These are phyloP conservation scores for Isaurus tuberculatus DNA, from an alignment of 92 coral and sea anemone genomes.

Conservation along the genomic window DNA sequence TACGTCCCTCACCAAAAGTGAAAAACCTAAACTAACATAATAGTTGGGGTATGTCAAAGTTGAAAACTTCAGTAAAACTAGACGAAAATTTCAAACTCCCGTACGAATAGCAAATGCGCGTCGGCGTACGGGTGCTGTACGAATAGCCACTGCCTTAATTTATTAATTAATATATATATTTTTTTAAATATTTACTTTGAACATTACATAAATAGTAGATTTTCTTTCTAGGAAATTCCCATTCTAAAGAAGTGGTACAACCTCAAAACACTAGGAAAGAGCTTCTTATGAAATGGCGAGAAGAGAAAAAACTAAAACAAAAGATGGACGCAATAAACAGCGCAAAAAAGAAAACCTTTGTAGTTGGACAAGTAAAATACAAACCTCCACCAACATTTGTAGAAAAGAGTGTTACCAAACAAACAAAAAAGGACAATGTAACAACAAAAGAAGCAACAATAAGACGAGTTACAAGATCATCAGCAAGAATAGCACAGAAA, in stretches of 20 bases:
- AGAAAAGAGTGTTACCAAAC: constrained; percentile 44
- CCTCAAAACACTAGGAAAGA: constrained; percentile 64
- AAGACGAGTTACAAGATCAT: constrained; percentile 65
- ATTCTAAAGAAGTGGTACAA: constrained; percentile 23
- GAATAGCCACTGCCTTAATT: too few species aligned
- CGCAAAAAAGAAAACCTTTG: constrained; percentile 71
- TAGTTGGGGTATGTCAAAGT: too few species aligned
- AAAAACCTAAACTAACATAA: too few species aligned
- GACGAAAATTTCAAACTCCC: too few species aligned
- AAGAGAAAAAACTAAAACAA: constrained; percentile 70
- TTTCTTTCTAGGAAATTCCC: not conserved
- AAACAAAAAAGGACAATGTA: constrained; percentile 7
- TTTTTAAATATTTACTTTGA: too few species aligned
- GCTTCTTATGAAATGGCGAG: constrained; percentile 79
- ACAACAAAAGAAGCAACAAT: constrained; percentile 25
- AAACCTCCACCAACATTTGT: constrained; percentile 33
- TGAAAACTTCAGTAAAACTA: too few species aligned
- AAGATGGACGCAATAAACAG: constrained; percentile 57
- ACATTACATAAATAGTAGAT: not conserved
- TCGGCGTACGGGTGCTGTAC: too few species aligned
- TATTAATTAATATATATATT: too few species aligned
- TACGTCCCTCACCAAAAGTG: too few species aligned
- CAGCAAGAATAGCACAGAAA: constrained; percentile 70
- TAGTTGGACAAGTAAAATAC: constrained; percentile 74
- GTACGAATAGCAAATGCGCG: too few species aligned